Evolutionary conservation across 2,113 vertebrate species (phyloP).

Genomic region (Ictalurus furcatus): DNA sequence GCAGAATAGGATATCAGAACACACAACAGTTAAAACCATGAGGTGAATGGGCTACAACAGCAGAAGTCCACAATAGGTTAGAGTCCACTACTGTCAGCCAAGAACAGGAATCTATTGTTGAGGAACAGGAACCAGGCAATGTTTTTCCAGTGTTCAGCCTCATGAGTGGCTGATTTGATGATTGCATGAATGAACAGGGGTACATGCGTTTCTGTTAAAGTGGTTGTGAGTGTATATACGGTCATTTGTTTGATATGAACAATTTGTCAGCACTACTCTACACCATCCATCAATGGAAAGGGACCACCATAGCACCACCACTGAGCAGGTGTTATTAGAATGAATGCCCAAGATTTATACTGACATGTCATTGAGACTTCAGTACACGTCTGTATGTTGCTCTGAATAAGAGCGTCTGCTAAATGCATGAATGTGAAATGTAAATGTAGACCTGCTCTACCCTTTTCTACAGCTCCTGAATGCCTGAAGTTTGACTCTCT

Average conservation of each 20-base stretch:
- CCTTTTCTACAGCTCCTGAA: conserved; percentile 69
- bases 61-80: neutral
- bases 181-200: neutral
- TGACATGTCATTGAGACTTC: neutral
- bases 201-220: neutral
- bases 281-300: neutral
- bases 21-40: neutral
- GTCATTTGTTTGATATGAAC: neutral
- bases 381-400: neutral
- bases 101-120: neutral
- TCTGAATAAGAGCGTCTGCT: neutral
- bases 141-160: neutral
- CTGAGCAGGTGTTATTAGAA: neutral
- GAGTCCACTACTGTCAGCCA: neutral
- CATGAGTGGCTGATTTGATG: neutral
- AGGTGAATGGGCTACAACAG: neutral
- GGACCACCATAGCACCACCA: neutral
- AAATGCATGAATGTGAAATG: neutral
- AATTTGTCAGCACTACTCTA: neutral
- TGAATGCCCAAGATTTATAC: neutral
- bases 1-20: neutral
- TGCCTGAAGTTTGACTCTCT: conserved; percentile 77
- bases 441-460: neutral
- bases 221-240: neutral
- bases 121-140: neutral